A percentile compares a stretch with the other conserved stretches of the same genome.
Evolutionary conservation across 2,888 invertebrate genomes (phyloP).

Genomic region (Drosophila sordidula): DNA sequence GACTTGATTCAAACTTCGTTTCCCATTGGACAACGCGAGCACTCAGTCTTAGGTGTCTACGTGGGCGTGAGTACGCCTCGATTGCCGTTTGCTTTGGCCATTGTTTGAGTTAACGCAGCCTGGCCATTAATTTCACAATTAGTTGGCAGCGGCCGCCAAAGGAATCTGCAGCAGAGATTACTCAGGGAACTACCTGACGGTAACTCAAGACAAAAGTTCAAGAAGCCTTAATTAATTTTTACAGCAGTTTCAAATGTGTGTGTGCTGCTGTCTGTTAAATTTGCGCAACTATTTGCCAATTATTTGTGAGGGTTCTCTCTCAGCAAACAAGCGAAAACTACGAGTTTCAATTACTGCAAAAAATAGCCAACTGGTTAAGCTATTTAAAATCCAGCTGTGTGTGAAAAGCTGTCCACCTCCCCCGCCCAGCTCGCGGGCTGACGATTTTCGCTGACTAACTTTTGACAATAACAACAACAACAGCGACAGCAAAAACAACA

Average conservation of each 20-base stretch:
- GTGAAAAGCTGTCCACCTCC: too few species aligned
- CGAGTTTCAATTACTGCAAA: conserved; percentile 1
- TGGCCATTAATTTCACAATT: conserved; percentile 78
- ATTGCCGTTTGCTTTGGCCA: conserved; percentile 64
- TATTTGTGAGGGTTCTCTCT: conserved; percentile 34
- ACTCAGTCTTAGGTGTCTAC: conserved; percentile 20
- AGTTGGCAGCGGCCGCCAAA: conserved; percentile 38
- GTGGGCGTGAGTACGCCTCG: conserved; percentile 32
- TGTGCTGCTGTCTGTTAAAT: conserved; percentile 50
- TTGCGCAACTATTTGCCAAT: conserved; percentile 57
- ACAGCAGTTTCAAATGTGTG: conserved; percentile 1
- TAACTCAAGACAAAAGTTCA: conserved; percentile 43
- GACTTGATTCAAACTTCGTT: conserved; percentile 68
- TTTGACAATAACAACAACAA: conserved; percentile 38
- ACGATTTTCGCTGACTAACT: conserved; percentile 77
- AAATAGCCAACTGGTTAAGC: conserved; percentile 45
- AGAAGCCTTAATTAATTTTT: conserved; percentile 71
- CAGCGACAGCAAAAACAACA: conserved; percentile 5
- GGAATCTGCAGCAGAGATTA: conserved; percentile 4
- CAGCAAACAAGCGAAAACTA: conserved; percentile 26
- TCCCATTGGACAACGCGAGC: conserved; percentile 46
- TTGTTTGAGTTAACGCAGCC: conserved; percentile 75
- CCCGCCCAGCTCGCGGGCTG: background rate
- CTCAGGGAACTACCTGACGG: conserved; percentile 50
- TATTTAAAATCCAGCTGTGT: conserved; percentile 39